A percentile compares a stretch with the other conserved stretches of the same genome.
Conservation (phyloP, 2,797 vertebrate species). For the Euthynnus affinis region DNA sequence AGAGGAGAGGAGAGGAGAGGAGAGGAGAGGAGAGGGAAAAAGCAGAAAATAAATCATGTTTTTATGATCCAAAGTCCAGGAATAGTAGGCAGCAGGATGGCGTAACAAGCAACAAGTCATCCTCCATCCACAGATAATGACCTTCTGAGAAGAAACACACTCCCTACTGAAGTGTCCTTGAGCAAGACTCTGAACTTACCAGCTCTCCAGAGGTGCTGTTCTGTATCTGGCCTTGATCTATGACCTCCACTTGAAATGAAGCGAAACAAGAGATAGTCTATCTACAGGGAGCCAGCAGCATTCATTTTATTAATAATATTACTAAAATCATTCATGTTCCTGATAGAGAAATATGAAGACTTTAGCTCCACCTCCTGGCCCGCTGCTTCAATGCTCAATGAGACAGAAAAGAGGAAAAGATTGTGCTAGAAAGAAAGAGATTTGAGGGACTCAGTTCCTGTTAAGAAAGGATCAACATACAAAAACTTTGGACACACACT, state of each 20-base stretch:
- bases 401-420: conserved; percentile 18
- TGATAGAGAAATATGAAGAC: conserved; percentile 15
- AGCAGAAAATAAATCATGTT: conserved; percentile 1
- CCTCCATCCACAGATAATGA: conserved; percentile 54
- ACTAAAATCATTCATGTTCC: conserved; percentile 17
- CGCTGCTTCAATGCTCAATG: not conserved
- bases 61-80: conserved; percentile 40
- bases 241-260: conserved; percentile 21
- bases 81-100: conserved; percentile 53
- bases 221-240: conserved; percentile 27
- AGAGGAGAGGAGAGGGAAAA: not conserved
- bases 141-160: conserved; percentile 55
- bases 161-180: conserved; percentile 68
- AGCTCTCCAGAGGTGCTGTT: conserved; percentile 28
- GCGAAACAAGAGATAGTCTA: conserved; percentile 24
- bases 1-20: not conserved
- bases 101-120: conserved; percentile 50
- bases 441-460: conserved; percentile 48
- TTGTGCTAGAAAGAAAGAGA: conserved; percentile 8
- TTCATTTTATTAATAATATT: conserved; percentile 24
- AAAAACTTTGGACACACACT: conserved; percentile 8
- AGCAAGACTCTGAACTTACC: conserved; percentile 29
- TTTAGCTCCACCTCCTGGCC: conserved; percentile 69
- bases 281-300: conserved; percentile 11
- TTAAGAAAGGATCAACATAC: conserved; percentile 24